These are phyloP conservation scores for Gibbula magus DNA, from an alignment of 2,888 invertebrate genomes.

Conservation along the genomic window DNA sequence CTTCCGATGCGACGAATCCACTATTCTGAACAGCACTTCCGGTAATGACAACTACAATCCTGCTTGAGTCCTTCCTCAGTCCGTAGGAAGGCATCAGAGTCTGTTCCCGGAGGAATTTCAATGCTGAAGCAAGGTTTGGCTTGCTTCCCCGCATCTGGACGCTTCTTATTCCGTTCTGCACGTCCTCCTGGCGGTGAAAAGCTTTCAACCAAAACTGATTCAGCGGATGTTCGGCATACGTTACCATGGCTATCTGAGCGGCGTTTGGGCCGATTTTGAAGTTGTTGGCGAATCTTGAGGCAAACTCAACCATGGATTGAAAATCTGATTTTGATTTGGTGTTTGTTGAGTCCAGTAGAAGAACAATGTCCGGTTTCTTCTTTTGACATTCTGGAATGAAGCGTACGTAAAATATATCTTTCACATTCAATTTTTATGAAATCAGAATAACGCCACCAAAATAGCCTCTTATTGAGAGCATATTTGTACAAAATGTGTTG, in stretches of 20 bases:
- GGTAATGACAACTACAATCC: neutral
- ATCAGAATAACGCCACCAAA: too few relatives aligned
- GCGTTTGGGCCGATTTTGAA: slow-evolving; percentile 20
- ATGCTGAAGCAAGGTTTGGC: neutral
- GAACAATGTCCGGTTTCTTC: neutral
- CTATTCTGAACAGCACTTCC: neutral
- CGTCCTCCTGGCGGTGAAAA: neutral
- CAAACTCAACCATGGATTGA: neutral
- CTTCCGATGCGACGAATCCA: neutral
- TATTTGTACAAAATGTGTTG: too few relatives aligned
- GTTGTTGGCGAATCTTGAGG: slow-evolving; percentile 1
- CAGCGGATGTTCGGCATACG: slow-evolving; percentile 12
- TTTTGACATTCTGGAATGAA: neutral
- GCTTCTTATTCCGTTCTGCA: neutral
- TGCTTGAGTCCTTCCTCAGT: neutral
- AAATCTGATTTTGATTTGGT: neutral
- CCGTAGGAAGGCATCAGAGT: neutral
- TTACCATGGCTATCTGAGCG: slow-evolving; percentile 29
- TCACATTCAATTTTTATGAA: too few relatives aligned
- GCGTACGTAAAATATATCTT: too few relatives aligned
- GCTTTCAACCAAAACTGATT: slow-evolving; percentile 21
- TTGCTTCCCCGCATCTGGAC: neutral
- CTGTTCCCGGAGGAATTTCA: neutral
- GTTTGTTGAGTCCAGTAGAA: neutral
- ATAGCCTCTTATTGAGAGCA: too few relatives aligned